Conservation (phyloP, 1,140 invertebrate species). For the Sitodiplosis mosellana region DNA sequence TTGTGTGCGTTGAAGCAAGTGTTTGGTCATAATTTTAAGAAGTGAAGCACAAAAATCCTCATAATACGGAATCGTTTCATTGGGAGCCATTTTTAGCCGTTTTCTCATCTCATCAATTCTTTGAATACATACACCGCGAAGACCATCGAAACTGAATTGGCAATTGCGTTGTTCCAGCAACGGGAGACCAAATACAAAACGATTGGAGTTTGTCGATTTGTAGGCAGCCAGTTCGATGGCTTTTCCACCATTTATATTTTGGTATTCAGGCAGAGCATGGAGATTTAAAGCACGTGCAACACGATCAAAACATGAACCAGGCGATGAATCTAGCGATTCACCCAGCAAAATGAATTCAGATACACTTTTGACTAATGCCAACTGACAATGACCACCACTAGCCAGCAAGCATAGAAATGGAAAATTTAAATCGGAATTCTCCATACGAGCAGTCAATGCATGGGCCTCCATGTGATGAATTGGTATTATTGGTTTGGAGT, state of each 20-base stretch:
- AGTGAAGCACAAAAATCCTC: slow-evolving; percentile 74
- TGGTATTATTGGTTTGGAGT: slow-evolving; percentile 74
- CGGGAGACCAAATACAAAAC: slow-evolving; percentile 45
- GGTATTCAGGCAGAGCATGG: slow-evolving; percentile 54
- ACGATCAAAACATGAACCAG: slow-evolving; percentile 86
- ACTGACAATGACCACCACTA: slow-evolving; percentile 80
- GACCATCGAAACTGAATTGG: slow-evolving; percentile 69
- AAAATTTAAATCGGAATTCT: slow-evolving; percentile 43
- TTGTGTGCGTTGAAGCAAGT: slow-evolving; percentile 64
- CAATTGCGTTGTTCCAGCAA: slow-evolving; percentile 45
- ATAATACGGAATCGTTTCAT: slow-evolving; percentile 55
- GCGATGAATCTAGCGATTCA: slow-evolving; percentile 60
- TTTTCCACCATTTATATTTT: slow-evolving; percentile 54
- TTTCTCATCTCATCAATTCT: slow-evolving; percentile 39
- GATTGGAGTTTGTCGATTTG: slow-evolving; percentile 36
- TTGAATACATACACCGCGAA: slow-evolving; percentile 34
- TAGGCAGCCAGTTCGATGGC: slow-evolving; percentile 68
- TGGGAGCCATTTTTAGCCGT: slow-evolving; percentile 34
- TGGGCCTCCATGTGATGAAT: slow-evolving; percentile 99
- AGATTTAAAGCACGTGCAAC: slow-evolving; percentile 71
- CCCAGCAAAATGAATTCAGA: slow-evolving; percentile 67
- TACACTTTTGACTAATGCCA: slow-evolving; percentile 57
- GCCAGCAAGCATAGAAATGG: slow-evolving; percentile 80
- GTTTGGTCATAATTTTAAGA: slow-evolving; percentile 52
- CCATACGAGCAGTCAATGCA: slow-evolving; percentile 73